phyloP scores from a whole-genome alignment of 2,888 invertebrate species.

The Dione juno region DNA sequence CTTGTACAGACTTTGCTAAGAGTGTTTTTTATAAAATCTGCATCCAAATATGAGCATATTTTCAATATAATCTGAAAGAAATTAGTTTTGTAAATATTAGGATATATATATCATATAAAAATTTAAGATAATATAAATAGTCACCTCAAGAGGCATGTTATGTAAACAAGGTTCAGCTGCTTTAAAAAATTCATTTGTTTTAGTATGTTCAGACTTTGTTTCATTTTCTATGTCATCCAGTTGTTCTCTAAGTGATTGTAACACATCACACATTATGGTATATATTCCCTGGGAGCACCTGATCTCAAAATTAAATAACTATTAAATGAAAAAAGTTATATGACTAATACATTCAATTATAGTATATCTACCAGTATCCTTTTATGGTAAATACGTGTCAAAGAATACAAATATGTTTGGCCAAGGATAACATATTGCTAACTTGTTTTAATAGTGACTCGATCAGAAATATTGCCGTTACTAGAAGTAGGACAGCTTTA shows the following conservation, averaged over 20 bases:
- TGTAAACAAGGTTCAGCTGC: slow-evolving; percentile 56
- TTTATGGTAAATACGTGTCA: slow-evolving; percentile 46
- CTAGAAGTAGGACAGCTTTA: no score
- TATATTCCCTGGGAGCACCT: slow-evolving; percentile 16
- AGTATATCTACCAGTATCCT: slow-evolving; percentile 37
- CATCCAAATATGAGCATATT: slow-evolving; percentile 84
- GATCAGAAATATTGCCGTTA: not conserved
- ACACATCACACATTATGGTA: slow-evolving; percentile 64
- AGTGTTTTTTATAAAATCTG: slow-evolving; percentile 78
- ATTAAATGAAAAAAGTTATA: slow-evolving; percentile 9
- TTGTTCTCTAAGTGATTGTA: slow-evolving; percentile 60
- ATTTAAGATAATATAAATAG: slow-evolving; percentile 44
- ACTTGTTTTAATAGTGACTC: not conserved
- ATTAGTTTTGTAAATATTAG: slow-evolving; percentile 18
- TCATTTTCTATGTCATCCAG: slow-evolving; percentile 60
- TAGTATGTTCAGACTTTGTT: slow-evolving; percentile 32
- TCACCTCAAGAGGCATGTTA: slow-evolving; percentile 76
- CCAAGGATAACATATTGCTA: slow-evolving; percentile 41
- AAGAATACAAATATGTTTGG: slow-evolving; percentile 36
- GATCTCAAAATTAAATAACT: slow-evolving; percentile 20
- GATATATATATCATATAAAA: not conserved
- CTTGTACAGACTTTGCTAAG: slow-evolving; percentile 82
- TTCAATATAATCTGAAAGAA: slow-evolving; percentile 83
- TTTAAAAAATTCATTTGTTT: slow-evolving; percentile 51
- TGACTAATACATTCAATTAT: slow-evolving; percentile 38